Conservation (phyloP, 1,140 invertebrate genomes). For the Hormaphis cornu region DNA sequence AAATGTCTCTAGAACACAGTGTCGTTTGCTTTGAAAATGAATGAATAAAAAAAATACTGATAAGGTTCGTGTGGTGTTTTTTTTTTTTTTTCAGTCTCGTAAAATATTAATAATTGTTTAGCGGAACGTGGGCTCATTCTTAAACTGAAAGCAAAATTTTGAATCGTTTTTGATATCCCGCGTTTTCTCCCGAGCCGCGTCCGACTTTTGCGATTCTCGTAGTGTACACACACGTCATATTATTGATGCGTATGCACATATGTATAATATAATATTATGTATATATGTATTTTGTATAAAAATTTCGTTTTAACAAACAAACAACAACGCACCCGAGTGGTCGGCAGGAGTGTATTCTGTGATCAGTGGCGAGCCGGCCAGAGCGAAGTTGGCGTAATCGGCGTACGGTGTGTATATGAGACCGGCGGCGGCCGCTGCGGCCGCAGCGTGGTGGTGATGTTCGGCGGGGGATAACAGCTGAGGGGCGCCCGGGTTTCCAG, state of each 20-base stretch:
- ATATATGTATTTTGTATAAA: not conserved
- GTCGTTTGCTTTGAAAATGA: conserved; percentile 17
- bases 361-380: conserved; percentile 68
- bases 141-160: conserved; percentile 2
- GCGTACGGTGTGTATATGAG: conserved; percentile 72
- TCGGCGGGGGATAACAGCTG: conserved; percentile 52
- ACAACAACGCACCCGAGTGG: conserved; percentile 91
- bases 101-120: conserved; percentile 23
- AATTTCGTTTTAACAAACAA: conserved; percentile 46
- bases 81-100: conserved; percentile 18
- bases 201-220: not conserved
- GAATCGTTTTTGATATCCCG: conserved; percentile 6
- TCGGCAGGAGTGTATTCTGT: conserved; percentile 70
- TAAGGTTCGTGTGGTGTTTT: conserved; percentile 17
- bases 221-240: not conserved
- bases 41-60: conserved; percentile 25
- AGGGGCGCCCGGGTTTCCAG: conserved; percentile 57
- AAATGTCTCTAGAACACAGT: conserved; percentile 17
- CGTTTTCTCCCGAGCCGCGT: conserved; percentile 1
- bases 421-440: conserved; percentile 40
- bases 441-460: conserved; percentile 50
- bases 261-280: conserved; percentile 36
- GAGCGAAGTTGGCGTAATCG: conserved; percentile 79
- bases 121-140: not conserved
- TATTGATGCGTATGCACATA: conserved; percentile 41